Evolutionary conservation across 2,113 vertebrate species (phyloP), one percentile per base, ranked within the genome.

Genomic region (Trematomus loennbergii): DNA sequence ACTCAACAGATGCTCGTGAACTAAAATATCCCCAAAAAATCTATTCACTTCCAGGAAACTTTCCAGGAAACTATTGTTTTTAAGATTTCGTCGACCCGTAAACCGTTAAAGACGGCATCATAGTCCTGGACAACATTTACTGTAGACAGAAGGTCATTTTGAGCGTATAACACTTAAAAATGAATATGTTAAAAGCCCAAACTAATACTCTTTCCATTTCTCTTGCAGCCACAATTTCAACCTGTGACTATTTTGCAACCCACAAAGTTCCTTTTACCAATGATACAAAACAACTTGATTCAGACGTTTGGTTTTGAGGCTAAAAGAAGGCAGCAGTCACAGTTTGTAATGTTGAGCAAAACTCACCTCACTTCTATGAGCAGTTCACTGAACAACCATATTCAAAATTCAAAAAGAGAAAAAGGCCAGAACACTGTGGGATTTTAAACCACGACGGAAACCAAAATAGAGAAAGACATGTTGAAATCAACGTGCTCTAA

Each of bases 401-500:
- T 43, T 60, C 9, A 57, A 72, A 74, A 43, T 12, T n/a, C n/a
- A 13, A 60, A 66, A 68, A 40, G 2, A 25, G 25, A 25, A 25
- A 25, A 25, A 25, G 25, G 25, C 25, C 25, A 2, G 25, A 25
- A 25, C 25, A 25, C 25, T 25, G 25, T 25, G 25, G 25, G 25
- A 3, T 25, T n/a, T 25, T 3, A 29, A 82, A 80, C 60, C 71
- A 74, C 54, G 12, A 40, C 36, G 36, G 36, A 70, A 60, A 89
- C 67, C 57, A 45, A 82, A 90, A 83, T 60, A 81, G 73, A 4
- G 58, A 58, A 64, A 77, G 78, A 72, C 0, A 40, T 40, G 36
- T 29, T 29, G 29, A 29, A 83, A 49, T n/a, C n/a, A n/a, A n/a
- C n/a, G n/a, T n/a, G n/a, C n/a, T n/a, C 17, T 43, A 75, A 77